phyloP scores from a whole-genome alignment of 2,888 invertebrate species.

The Pilophorus perplexus region DNA sequence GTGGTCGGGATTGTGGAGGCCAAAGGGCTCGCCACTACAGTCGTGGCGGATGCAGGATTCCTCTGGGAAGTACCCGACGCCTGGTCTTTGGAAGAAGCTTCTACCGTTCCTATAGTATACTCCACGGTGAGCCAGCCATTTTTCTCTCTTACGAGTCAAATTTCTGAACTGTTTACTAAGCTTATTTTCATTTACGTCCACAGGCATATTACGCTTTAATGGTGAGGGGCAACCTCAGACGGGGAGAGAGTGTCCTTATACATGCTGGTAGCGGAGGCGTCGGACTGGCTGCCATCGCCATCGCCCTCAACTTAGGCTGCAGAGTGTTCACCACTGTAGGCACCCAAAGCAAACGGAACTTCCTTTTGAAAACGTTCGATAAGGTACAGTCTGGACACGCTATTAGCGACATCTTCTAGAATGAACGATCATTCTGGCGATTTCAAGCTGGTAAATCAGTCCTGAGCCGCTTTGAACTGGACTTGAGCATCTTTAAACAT shows the following conservation, averaged over 20 bases:
- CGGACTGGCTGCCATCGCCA: conserved; percentile 93
- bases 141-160: too few relatives aligned
- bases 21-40: conserved; percentile 83
- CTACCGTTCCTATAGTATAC: conserved; percentile 93
- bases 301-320: conserved; percentile 86
- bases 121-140: conserved; percentile 62
- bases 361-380: conserved; percentile 84
- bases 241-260: conserved; percentile 83
- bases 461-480: too few relatives aligned
- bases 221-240: conserved; percentile 79
- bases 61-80: conserved; percentile 83
- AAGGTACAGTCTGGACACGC: conserved; percentile 52
- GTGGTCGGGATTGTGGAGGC: conserved; percentile 93
- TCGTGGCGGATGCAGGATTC: conserved; percentile 79
- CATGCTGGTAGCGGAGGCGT: conserved; percentile 96
- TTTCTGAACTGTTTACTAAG: too few relatives aligned
- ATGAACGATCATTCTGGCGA: too few relatives aligned
- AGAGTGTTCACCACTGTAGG: conserved; percentile 91
- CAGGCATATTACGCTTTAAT: conserved; percentile 82
- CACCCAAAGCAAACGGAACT: conserved; percentile 80
- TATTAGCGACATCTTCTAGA: too few relatives aligned
- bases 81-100: conserved; percentile 89
- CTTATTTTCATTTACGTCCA: too few relatives aligned
- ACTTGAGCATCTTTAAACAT: too few relatives aligned
- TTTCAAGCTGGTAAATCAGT: too few relatives aligned